phyloP scores from a whole-genome alignment of 2,797 vertebrate species.

The Garrulus glandarius region DNA sequence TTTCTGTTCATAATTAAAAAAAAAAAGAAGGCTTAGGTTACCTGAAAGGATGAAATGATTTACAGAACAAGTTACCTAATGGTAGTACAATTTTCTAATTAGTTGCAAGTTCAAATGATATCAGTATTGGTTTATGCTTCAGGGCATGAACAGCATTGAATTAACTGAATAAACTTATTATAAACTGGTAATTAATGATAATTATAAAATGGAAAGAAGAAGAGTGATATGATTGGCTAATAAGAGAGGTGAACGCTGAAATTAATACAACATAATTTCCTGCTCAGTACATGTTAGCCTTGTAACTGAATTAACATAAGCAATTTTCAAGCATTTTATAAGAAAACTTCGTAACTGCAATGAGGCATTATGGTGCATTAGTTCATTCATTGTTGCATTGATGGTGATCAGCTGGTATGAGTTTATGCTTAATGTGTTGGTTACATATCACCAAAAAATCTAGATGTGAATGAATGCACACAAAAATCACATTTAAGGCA shows the following conservation, averaged over 20 bases:
- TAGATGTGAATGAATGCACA: not conserved
- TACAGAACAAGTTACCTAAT: conserved; percentile 56
- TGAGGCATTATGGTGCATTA: conserved; percentile 57
- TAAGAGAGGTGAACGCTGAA: conserved; percentile 66
- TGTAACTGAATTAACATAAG: conserved; percentile 69
- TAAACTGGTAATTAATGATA: conserved; percentile 74
- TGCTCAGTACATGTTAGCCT: conserved; percentile 61
- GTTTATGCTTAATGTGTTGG: not conserved
- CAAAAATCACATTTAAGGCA: not conserved
- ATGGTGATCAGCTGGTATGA: conserved; percentile 43
- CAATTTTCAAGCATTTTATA: conserved; percentile 70
- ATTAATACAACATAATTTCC: conserved; percentile 75
- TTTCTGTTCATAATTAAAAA: not conserved
- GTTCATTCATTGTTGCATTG: conserved; percentile 64
- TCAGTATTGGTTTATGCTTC: conserved; percentile 63
- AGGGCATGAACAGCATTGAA: conserved; percentile 66
- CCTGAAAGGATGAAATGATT: conserved; percentile 61
- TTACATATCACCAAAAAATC: not conserved
- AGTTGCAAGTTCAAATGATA: conserved; percentile 57
- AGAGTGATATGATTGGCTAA: conserved; percentile 69
- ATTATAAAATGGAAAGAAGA: conserved; percentile 70
- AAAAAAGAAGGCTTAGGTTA: not conserved
- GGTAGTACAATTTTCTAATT: conserved; percentile 62
- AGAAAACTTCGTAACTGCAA: conserved; percentile 66
- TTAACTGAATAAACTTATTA: conserved; percentile 78